phyloP scores from a whole-genome alignment of 2,888 invertebrate species.

The Brachyptera putata region DNA sequence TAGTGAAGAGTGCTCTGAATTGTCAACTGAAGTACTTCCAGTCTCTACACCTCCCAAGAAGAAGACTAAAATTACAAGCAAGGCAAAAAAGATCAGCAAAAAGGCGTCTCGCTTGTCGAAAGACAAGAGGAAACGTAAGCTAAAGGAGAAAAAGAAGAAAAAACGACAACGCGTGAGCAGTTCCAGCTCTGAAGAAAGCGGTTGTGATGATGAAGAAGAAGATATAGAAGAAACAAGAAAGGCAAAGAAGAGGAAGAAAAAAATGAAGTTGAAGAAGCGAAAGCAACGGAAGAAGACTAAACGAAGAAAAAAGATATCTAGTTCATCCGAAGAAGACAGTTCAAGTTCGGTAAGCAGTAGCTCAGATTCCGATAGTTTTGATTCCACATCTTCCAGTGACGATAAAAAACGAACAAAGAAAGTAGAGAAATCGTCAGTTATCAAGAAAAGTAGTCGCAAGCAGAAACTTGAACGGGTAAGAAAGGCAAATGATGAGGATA shows the following conservation, averaged over 20 bases:
- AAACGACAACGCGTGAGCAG: not conserved
- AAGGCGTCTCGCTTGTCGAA: not conserved
- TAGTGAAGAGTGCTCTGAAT: not conserved
- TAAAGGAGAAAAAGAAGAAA: not conserved
- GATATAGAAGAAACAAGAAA: constrained; percentile 25
- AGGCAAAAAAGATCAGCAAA: not conserved
- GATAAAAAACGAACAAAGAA: too few species aligned
- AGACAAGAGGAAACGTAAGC: not conserved
- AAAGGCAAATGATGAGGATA: too few species aligned
- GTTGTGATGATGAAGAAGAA: not conserved
- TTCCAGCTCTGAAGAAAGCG: not conserved
- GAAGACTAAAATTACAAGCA: not conserved
- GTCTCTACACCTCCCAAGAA: not conserved
- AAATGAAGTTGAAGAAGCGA: constrained; percentile 2
- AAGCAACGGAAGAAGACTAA: constrained; percentile 22
- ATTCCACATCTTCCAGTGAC: constrained; percentile 22
- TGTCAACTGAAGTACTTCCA: not conserved
- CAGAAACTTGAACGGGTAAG: too few species aligned
- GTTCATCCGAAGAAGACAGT: constrained; percentile 25
- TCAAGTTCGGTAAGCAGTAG: constrained; percentile 23
- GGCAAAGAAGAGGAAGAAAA: constrained; percentile 23
- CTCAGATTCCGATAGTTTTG: constrained; percentile 23
- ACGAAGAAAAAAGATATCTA: constrained; percentile 6
- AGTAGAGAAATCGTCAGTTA: too few species aligned
- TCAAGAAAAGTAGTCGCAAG: too few species aligned